These are phyloP conservation scores for Conomelus anceps DNA, from an alignment of 2,888 invertebrate species.

Conservation along the genomic window DNA sequence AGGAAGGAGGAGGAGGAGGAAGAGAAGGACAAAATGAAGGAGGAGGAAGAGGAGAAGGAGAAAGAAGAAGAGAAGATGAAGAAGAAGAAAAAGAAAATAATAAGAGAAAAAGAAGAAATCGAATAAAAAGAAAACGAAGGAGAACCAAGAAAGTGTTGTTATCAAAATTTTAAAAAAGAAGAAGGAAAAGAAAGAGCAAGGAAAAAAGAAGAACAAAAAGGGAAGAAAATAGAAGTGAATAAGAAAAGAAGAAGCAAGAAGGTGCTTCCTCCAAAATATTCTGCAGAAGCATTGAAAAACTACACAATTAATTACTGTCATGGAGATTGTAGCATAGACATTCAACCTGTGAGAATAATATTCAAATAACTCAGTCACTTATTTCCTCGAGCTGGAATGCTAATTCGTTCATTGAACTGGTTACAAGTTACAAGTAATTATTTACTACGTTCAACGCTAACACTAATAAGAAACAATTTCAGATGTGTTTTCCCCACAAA, in stretches of 20 bases:
- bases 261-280: neutral
- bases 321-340: neutral
- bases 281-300: neutral
- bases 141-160: neutral
- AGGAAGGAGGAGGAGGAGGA: neutral
- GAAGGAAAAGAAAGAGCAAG: neutral
- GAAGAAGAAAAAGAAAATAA: neutral
- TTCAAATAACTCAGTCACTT: neutral
- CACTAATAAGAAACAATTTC: neutral
- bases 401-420: neutral
- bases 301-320: neutral
- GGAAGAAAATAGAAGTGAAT: neutral
- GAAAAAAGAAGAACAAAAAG: neutral
- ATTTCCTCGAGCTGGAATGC: neutral
- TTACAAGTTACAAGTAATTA: neutral
- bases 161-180: neutral
- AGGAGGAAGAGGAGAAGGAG: neutral
- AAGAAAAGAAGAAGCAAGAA: neutral
- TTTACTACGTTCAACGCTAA: neutral
- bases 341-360: neutral
- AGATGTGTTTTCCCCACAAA: neutral
- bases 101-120: neutral
- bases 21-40: neutral
- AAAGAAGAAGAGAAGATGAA: neutral
- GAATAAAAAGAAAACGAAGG: neutral